Evolutionary conservation across 2,113 vertebrate species (phyloP).

Genomic region (Otolemur garnettii): DNA sequence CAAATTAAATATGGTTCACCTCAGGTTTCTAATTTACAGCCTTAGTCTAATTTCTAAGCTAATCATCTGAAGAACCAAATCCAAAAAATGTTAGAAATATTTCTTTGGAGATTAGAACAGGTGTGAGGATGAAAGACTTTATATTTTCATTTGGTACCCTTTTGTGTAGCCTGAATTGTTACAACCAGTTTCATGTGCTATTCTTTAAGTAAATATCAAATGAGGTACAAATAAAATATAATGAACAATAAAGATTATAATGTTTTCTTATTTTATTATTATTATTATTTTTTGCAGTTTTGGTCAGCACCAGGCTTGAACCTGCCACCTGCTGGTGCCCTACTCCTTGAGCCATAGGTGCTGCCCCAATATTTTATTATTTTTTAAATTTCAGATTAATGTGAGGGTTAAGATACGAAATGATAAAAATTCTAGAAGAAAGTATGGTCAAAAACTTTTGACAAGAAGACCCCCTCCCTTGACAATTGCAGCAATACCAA

Average conservation of each 20-base stretch:
- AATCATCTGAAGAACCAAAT: background rate
- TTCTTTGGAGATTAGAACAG: background rate
- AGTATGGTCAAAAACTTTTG: too few species aligned
- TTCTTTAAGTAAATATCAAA: conserved; percentile 18
- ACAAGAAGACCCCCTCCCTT: too few species aligned
- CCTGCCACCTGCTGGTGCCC: too few species aligned
- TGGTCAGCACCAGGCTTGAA: too few species aligned
- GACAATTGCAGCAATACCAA: too few species aligned
- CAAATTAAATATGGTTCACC: background rate
- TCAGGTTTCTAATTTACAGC: background rate
- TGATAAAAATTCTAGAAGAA: too few species aligned
- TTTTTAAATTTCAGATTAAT: too few species aligned
- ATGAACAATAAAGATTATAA: background rate
- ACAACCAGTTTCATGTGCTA: background rate
- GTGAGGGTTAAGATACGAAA: too few species aligned
- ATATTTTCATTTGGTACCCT: background rate
- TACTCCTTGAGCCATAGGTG: too few species aligned
- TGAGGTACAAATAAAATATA: conserved; percentile 26
- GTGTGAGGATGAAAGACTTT: background rate
- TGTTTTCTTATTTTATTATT: too few species aligned
- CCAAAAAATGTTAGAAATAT: background rate
- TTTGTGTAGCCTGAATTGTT: background rate
- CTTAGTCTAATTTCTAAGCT: background rate
- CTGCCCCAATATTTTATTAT: too few species aligned
- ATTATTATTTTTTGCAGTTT: too few species aligned